Evolutionary conservation across 2,113 vertebrate genomes (phyloP).

Genomic region (Gallinago jamesoni): DNA sequence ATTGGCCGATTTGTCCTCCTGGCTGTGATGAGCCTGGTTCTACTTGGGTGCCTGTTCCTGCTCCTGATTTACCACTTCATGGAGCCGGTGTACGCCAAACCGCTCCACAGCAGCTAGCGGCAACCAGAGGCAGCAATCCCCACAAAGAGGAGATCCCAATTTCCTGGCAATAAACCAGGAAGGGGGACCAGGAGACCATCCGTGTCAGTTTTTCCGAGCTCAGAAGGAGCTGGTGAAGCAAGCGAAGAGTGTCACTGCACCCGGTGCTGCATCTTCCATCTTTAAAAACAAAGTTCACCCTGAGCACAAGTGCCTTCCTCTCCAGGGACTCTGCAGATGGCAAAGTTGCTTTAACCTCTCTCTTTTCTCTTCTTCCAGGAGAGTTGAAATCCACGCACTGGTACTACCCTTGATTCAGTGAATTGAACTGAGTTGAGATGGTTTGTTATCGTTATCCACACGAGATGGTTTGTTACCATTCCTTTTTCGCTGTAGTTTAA

Average conservation of each 20-base stretch:
- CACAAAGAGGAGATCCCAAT: not conserved
- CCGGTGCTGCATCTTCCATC: not conserved
- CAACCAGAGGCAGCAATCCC: not conserved
- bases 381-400: not conserved
- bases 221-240: rapidly evolving
- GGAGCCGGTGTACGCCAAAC: constrained; percentile 87
- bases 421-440: not conserved
- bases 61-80: constrained; percentile 84
- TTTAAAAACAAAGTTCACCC: not conserved
- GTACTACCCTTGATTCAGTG: not conserved
- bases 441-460: not conserved
- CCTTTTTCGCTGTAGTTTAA: not conserved
- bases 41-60: constrained; percentile 83
- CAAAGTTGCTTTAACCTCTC: not conserved
- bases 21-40: constrained; percentile 65
- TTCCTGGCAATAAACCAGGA: not conserved
- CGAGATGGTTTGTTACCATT: not conserved
- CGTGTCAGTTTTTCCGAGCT: rapidly evolving
- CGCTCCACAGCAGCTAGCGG: constrained; percentile 59
- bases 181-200: not conserved
- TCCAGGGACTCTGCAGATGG: not conserved
- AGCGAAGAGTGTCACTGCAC: rapidly evolving
- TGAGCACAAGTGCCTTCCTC: rapidly evolving
- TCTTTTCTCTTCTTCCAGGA: not conserved
- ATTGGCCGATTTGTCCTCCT: constrained; percentile 89